phyloP scores from a whole-genome alignment of 1,140 invertebrate genomes.

The Anastrepha ludens region DNA sequence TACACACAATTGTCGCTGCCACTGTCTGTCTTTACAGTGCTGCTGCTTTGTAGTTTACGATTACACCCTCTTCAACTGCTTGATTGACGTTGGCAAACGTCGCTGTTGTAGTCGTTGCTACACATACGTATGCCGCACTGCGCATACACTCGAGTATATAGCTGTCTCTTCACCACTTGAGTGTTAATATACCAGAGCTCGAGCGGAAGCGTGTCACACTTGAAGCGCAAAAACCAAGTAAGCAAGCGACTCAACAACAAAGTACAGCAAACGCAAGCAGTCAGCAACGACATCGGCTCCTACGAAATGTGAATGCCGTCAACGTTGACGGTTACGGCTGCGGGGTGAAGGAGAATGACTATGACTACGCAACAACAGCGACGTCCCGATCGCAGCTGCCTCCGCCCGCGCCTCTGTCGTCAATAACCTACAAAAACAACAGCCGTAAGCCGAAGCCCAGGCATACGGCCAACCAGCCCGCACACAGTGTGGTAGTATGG shows the following conservation, averaged over 20 bases:
- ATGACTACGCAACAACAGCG: neutral
- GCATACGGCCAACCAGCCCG: neutral
- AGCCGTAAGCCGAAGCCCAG: neutral
- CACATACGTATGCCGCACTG: constrained; percentile 54
- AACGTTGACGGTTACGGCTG: neutral
- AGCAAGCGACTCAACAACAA: constrained; percentile 56
- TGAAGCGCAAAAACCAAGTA: constrained; percentile 62
- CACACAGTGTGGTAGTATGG: neutral
- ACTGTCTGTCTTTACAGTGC: constrained; percentile 2
- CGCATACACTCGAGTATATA: constrained; percentile 56
- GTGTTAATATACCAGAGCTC: neutral
- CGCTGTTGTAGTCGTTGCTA: constrained; percentile 63
- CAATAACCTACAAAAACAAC: constrained; percentile 11
- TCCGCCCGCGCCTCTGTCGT: constrained; percentile 13
- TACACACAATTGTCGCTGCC: constrained; percentile 38
- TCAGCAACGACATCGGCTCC: constrained; percentile 23
- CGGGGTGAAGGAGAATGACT: neutral
- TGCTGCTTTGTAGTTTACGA: constrained; percentile 38
- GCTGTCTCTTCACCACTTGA: neutral
- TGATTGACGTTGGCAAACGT: constrained; percentile 65
- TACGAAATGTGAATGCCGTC: neutral
- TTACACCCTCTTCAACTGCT: neutral
- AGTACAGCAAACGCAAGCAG: constrained; percentile 73
- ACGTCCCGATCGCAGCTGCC: neutral
- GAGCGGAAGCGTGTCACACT: constrained; percentile 59